These are phyloP conservation scores for Didymodactylos carnosus DNA, from an alignment of 2,888 invertebrate species.

Conservation along the genomic window DNA sequence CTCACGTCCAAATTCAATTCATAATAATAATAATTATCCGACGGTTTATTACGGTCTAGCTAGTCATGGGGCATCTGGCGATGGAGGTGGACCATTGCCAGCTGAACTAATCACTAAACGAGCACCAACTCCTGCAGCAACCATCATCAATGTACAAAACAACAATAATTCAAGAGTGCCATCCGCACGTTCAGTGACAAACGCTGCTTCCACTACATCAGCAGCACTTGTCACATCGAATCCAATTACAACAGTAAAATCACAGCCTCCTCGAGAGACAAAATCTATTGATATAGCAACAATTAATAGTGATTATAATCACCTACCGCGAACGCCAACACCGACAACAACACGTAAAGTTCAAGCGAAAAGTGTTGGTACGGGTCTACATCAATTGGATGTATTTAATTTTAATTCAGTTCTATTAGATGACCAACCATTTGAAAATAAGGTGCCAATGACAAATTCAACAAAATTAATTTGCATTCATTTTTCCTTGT, in stretches of 20 bases:
- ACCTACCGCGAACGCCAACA: neutral
- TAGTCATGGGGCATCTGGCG: neutral
- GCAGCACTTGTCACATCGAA: neutral
- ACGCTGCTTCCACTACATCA: neutral
- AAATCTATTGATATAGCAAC: neutral
- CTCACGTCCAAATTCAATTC: too few relatives aligned
- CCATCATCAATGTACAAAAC: too few relatives aligned
- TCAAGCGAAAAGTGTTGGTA: neutral
- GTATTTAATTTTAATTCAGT: neutral
- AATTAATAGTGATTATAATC: too few relatives aligned
- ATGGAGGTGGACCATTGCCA: neutral
- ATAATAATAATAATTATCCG: too few relatives aligned
- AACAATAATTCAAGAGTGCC: too few relatives aligned
- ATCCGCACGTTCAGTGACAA: too few relatives aligned
- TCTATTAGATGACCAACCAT: neutral
- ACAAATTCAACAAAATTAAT: neutral
- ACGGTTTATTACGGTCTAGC: too few relatives aligned
- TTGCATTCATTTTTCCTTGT: neutral
- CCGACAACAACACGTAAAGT: neutral
- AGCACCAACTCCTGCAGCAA: neutral
- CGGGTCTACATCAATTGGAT: neutral
- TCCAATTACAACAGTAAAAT: neutral
- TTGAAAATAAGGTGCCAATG: neutral
- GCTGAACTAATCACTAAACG: neutral
- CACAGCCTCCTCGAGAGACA: neutral